Evolutionary conservation across 2,797 vertebrate species (phyloP).

Genomic region (Pseudomugil gertrudae): DNA sequence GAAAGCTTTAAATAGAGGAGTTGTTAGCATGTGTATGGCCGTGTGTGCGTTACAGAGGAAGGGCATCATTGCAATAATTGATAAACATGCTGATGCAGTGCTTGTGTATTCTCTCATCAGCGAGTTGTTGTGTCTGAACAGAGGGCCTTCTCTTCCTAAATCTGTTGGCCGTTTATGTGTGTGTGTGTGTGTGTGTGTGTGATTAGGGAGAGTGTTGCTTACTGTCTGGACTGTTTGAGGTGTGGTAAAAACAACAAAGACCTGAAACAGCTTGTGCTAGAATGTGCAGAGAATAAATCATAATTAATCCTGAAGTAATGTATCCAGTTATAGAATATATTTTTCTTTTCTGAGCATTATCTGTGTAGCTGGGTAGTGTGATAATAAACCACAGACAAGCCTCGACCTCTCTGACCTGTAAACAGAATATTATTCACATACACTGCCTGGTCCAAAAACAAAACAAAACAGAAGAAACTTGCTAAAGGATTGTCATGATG

Average conservation of each 20-base stretch:
- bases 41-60: neutral
- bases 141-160: slow-evolving; percentile 54
- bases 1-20: slow-evolving; percentile 49
- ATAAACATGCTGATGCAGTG: slow-evolving; percentile 66
- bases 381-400: neutral
- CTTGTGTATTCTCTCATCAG: slow-evolving; percentile 56
- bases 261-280: slow-evolving; percentile 10
- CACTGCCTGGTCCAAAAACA: neutral
- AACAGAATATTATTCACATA: neutral
- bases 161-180: slow-evolving; percentile 10
- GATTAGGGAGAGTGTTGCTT: neutral
- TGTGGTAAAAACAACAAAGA: slow-evolving; percentile 24
- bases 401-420: neutral
- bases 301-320: slow-evolving; percentile 15
- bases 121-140: slow-evolving; percentile 47
- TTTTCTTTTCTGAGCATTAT: neutral
- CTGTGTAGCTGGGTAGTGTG: neutral
- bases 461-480: neutral
- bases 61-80: slow-evolving; percentile 47
- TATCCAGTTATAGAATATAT: no score
- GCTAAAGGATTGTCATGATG: neutral
- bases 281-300: slow-evolving; percentile 1
- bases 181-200: no score
- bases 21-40: slow-evolving; percentile 13
- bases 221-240: slow-evolving; percentile 15